Evolutionary conservation across 2,797 vertebrate species (phyloP).

Genomic region (Argya squamiceps): DNA sequence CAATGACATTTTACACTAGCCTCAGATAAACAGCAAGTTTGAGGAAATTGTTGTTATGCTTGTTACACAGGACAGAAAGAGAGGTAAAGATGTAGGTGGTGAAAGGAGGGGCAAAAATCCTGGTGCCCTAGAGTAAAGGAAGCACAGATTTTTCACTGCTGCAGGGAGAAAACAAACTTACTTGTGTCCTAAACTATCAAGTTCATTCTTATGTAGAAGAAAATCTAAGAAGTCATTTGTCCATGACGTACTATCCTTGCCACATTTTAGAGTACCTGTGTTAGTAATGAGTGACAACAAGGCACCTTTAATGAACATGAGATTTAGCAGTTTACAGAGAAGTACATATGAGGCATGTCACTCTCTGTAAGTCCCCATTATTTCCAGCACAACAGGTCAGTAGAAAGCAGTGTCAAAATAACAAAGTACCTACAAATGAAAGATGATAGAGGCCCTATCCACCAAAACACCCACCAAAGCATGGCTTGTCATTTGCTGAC

Average conservation of each 20-base stretch:
- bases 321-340: neutral
- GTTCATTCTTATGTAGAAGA: neutral
- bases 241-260: neutral
- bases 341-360: accelerated
- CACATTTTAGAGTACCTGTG: neutral
- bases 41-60: neutral
- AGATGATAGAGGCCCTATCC: neutral
- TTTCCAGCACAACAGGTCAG: neutral
- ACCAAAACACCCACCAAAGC: neutral
- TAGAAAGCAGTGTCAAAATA: conserved; percentile 19
- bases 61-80: neutral
- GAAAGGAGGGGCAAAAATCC: neutral
- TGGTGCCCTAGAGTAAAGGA: neutral
- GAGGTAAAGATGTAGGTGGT: neutral
- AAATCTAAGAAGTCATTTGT: neutral
- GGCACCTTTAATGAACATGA: neutral
- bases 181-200: neutral
- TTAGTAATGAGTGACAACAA: neutral
- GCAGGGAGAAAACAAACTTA: neutral
- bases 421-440: neutral
- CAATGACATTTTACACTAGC: neutral
- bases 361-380: neutral
- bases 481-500: neutral
- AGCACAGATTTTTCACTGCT: neutral
- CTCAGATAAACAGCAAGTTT: neutral